Evolutionary conservation across 2,797 vertebrate genomes (phyloP), one percentile per base, ranked within the genome.

Genomic region (Apodemus agrarius): DNA sequence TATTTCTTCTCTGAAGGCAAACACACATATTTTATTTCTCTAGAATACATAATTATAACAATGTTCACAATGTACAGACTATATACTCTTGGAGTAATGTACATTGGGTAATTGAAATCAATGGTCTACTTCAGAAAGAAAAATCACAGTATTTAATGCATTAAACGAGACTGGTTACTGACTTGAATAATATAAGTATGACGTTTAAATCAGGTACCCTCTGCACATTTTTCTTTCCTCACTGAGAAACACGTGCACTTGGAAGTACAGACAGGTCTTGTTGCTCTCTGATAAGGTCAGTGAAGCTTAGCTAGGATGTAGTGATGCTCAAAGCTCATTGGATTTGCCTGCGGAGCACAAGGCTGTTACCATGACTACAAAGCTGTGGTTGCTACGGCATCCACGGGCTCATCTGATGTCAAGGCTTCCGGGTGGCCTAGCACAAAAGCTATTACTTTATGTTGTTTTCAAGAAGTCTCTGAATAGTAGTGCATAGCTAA

Each of bases 291-390:
- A 96, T 98, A 98, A 98, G 98, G 98, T 98, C 98, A 98, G 95
- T 75, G 74, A 97, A 98, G 98, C 97, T 99, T 98, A 98, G 97
- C 96, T 97, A 98, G 98, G 98, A 95, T 97, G 97, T 94, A 98
- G 97, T 96, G 98, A 95, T 98, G 96, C 98, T 98, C 98, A 98
- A 98, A 98, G 98, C 98, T 98, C 97, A 98, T 98, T 99, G 98
- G 98, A 98, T 98, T 98, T 98, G 98, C 96, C 97, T 98, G 94
- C 93, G 84, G 97, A 98, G 98, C 93, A 91, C 98, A 98, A 98
- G 98, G 98, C 98, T 98, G 99, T 99, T 98, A 97, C 99, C 98
- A 98, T 98, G 98, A 98, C 98, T 98, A 99, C 99, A 95, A 97
- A 98, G 97, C 98, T 98, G 98, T 97, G 79, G 98, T 99, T 98